phyloP scores from a whole-genome alignment of 2,113 vertebrate species.

The Mobula birostris region DNA sequence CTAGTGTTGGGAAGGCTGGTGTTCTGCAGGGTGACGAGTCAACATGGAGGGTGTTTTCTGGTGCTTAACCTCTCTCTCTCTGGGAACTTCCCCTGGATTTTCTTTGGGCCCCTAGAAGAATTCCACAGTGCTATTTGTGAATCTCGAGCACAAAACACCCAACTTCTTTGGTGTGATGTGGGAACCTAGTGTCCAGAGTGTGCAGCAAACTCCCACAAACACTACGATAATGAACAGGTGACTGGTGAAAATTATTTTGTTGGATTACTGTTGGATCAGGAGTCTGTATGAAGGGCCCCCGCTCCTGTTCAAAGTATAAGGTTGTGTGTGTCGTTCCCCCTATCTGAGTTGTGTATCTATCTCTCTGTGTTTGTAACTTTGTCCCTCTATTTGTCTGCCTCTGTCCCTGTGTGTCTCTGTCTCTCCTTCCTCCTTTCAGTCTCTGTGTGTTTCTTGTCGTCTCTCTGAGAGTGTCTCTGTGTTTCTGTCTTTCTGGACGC shows the following conservation, averaged over 20 bases:
- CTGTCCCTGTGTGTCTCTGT: too few relatives aligned
- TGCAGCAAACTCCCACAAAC: not conserved
- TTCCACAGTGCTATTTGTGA: too few relatives aligned
- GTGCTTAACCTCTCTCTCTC: too few relatives aligned
- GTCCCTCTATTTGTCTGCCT: not conserved
- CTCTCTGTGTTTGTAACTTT: not conserved
- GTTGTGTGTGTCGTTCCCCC: not conserved
- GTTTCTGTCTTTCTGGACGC: not conserved
- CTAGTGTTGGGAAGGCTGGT: not conserved
- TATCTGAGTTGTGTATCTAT: too few relatives aligned
- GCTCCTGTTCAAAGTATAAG: too few relatives aligned
- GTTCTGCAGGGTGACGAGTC: not conserved
- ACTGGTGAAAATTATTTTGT: not conserved
- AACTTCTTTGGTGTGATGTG: not conserved
- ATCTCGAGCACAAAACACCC: too few relatives aligned
- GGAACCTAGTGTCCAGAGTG: not conserved
- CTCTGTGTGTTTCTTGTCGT: too few relatives aligned
- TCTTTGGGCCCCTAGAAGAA: too few relatives aligned
- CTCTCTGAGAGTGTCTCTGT: too few relatives aligned
- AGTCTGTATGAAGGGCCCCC: not conserved
- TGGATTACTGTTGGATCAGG: not conserved
- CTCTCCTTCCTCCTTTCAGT: not conserved
- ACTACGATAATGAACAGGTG: not conserved
- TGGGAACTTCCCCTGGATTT: too few relatives aligned
- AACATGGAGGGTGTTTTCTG: too few relatives aligned